These are phyloP conservation scores for Meghimatium bilineatum DNA, from an alignment of 2,888 invertebrate genomes.

Conservation along the genomic window DNA sequence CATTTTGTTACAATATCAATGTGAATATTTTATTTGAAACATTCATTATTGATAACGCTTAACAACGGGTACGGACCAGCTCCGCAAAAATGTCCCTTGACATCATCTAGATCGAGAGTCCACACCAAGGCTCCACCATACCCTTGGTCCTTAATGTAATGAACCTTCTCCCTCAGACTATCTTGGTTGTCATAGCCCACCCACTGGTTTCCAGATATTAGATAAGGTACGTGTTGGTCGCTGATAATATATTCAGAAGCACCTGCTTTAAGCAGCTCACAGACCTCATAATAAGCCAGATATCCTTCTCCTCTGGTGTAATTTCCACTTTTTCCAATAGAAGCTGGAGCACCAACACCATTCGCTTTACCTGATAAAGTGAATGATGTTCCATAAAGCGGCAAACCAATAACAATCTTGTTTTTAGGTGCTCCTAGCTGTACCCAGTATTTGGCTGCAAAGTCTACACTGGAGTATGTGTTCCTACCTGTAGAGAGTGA, in stretches of 20 bases:
- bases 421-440: conserved; percentile 61
- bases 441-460: neutral
- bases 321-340: conserved; percentile 63
- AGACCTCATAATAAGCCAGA: conserved; percentile 71
- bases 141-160: conserved; percentile 17
- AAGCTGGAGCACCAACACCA: conserved; percentile 61
- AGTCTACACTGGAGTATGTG: neutral
- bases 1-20: too few species aligned
- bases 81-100: conserved; percentile 29
- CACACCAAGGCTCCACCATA: conserved; percentile 29
- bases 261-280: neutral
- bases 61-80: neutral
- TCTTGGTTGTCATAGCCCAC: neutral
- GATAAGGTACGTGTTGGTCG: neutral
- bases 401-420: conserved; percentile 69
- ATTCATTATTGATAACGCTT: neutral
- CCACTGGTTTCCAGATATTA: neutral
- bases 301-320: conserved; percentile 71
- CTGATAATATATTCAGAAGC: neutral
- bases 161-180: conserved; percentile 54
- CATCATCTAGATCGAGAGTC: conserved; percentile 25
- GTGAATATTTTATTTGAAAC: neutral
- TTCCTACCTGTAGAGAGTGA: neutral
- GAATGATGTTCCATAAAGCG: conserved; percentile 69
- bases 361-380: conserved; percentile 57